Base-by-base conservation (phyloP, 2,888 invertebrate genomes). In the Epinotia bilunana region DNA sequence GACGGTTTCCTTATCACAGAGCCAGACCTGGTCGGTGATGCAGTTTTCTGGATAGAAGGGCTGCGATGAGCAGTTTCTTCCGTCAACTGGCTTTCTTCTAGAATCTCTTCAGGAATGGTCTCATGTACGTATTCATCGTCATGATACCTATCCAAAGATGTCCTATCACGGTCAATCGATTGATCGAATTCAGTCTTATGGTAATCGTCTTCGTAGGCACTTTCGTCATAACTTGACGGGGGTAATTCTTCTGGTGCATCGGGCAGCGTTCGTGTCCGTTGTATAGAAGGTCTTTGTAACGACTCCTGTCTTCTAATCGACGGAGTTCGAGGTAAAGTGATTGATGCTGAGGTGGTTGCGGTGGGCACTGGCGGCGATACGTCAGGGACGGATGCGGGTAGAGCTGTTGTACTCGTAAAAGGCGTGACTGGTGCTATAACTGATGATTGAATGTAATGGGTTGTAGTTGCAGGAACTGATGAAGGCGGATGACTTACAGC, bases 151-250 rank as follows among this genome's bases (percentile, higher is more conserved):
- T 93, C 92, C 80, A 93, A 86, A 82, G 93, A 92, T 73, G 87
- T 87, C 81, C 90, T 90, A 75, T 91, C 91, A 73, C 88, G 89
- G 78, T 93, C 92, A 83, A 86, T 86, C 81, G 84, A 81, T 91
- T 91, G 91, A 88, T 93, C 92, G 82, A 88, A 89, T 87, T 93
- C 93, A 93, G 94, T 93, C 93, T 93, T 93, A 90, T 93, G 82
- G 85, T 92, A 93, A 88, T 94, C 93, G 81, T 93, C 92, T 80
- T 94, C 94, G 88, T 93, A 94, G 93, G 93, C 93, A 93, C 93
- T 93, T 92, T 93, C 93, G 83, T 93, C 92, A 82, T 90, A 92
- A 87, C 90, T 90, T 79, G 88, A 87, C 84, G 89, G 87, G 80
- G 83, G 78, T 84, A 90, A 87, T 78, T 93, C 93, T 78, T 93